A percentile compares a stretch with the other conserved stretches of the same genome.
phyloP scores from a whole-genome alignment of 1,140 invertebrate genomes.

The Gerris buenoi region DNA sequence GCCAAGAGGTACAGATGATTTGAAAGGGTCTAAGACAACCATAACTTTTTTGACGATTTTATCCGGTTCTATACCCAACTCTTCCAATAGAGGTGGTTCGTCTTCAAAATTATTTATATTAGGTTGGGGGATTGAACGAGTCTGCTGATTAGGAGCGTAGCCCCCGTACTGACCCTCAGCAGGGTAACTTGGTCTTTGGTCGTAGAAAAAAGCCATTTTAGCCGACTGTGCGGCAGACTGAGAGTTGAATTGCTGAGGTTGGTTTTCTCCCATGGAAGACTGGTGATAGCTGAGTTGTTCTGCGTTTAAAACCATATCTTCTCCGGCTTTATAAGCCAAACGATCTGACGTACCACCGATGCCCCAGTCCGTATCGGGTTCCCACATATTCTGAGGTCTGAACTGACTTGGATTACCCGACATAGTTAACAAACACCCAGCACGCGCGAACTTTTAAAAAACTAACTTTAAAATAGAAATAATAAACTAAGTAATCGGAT shows the following conservation, averaged over 20 bases:
- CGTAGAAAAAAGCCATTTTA: constrained; percentile 17
- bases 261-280: constrained; percentile 5
- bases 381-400: background rate
- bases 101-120: constrained; percentile 31
- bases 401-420: background rate
- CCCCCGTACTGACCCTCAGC: background rate
- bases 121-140: background rate
- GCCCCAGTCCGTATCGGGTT: background rate
- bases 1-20: constrained; percentile 59
- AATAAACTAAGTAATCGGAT: too few species aligned
- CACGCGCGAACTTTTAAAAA: background rate
- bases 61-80: constrained; percentile 85
- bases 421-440: background rate
- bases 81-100: constrained; percentile 73
- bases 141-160: background rate
- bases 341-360: background rate
- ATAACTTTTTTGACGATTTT: constrained; percentile 81
- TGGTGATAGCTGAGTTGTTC: constrained; percentile 20
- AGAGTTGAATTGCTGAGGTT: background rate
- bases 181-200: constrained; percentile 6
- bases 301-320: constrained; percentile 17
- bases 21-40: constrained; percentile 76
- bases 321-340: constrained; percentile 1
- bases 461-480: background rate
- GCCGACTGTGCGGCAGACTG: background rate